Conservation (phyloP, 2,113 vertebrate species). For the Suncus etruscus region DNA sequence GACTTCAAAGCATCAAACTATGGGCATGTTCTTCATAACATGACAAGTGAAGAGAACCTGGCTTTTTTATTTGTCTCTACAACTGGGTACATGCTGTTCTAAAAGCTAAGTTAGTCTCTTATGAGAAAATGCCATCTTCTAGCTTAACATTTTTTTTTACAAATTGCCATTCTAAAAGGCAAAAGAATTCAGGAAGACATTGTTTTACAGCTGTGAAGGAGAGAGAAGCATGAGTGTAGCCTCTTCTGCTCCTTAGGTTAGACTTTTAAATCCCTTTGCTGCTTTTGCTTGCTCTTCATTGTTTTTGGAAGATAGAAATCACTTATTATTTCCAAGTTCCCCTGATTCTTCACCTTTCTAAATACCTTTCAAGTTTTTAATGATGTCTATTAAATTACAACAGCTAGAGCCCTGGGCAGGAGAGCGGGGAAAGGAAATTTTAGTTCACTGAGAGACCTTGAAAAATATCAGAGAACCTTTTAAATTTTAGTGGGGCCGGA, state of each 20-base stretch:
- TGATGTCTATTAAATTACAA: slow-evolving; percentile 9
- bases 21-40: background rate
- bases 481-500: too few species aligned
- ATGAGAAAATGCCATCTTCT: background rate
- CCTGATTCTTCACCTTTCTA: background rate
- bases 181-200: background rate
- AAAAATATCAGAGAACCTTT: background rate
- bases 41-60: background rate
- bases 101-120: background rate
- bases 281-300: background rate
- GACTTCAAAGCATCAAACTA: background rate
- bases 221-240: accelerated
- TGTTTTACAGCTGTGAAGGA: background rate
- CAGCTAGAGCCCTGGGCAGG: background rate
- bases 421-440: background rate
- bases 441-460: background rate
- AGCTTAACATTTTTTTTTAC: background rate
- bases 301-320: background rate
- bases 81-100: background rate
- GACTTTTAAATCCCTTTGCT: background rate
- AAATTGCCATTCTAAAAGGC: background rate
- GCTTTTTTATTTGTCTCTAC: background rate
- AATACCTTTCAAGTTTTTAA: slow-evolving; percentile 28
- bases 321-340: background rate
- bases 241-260: background rate